Conservation (phyloP, 2,797 vertebrate species). For the Brotogeris chrysoptera region DNA sequence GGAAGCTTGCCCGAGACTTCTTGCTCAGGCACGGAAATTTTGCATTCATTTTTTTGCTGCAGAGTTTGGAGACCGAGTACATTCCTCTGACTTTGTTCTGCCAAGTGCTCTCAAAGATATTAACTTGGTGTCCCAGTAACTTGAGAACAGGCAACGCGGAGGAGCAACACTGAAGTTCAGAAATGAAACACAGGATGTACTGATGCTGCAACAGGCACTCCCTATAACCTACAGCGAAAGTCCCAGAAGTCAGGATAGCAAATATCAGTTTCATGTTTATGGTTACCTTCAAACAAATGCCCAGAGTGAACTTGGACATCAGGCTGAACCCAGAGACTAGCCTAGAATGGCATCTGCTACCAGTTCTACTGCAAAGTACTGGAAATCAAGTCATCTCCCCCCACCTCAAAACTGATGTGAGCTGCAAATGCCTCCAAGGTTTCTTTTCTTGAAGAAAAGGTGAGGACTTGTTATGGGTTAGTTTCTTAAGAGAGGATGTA, state of each 20-base stretch:
- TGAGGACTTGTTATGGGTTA: background rate
- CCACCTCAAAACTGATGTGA: background rate
- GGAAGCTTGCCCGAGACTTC: background rate
- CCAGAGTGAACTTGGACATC: background rate
- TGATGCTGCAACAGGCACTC: background rate
- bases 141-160: background rate
- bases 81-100: constrained; percentile 15
- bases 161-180: background rate
- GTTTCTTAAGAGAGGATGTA: background rate
- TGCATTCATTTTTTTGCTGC: background rate
- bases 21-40: background rate
- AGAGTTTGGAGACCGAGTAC: background rate
- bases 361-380: background rate
- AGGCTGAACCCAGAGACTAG: background rate
- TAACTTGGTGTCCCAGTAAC: constrained; percentile 37
- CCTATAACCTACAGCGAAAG: background rate
- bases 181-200: constrained; percentile 6
- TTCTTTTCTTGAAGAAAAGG: background rate
- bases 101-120: background rate
- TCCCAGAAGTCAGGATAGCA: background rate
- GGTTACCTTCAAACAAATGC: background rate
- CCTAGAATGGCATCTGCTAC: background rate
- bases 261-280: constrained; percentile 18
- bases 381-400: background rate
- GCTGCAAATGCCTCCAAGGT: background rate